Conservation (phyloP, 2,113 vertebrate species). For the Ptyas mucosa region DNA sequence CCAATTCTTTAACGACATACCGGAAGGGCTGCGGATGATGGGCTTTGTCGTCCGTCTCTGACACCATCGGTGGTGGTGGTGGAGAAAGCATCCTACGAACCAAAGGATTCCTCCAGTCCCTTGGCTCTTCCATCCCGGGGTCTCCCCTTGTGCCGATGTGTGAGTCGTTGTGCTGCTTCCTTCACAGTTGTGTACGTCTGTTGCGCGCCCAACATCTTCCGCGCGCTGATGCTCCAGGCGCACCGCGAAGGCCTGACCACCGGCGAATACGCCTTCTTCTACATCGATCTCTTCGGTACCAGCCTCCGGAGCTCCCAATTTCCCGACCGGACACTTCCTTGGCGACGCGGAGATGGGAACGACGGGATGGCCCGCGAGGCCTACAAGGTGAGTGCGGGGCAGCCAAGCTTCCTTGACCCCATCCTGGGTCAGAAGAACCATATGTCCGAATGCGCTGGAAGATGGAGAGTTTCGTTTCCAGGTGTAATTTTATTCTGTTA, state of each 20-base stretch:
- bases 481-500: no score
- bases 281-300: constrained; percentile 84
- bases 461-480: no score
- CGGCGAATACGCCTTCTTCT: constrained; percentile 86
- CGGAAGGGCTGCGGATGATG: background rate
- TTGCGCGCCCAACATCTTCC: constrained; percentile 81
- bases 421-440: background rate
- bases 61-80: background rate
- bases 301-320: constrained; percentile 69
- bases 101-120: background rate
- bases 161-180: no score
- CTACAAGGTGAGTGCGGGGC: constrained; percentile 74
- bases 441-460: background rate
- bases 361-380: constrained; percentile 76
- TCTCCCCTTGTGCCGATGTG: no score
- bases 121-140: no score
- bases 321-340: constrained; percentile 68
- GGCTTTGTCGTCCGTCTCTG: background rate
- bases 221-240: constrained; percentile 83
- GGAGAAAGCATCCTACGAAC: background rate
- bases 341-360: constrained; percentile 76
- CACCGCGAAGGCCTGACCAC: constrained; percentile 68
- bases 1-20: background rate
- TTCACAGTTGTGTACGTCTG: constrained; percentile 87
- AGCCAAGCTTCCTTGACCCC: background rate